Evolutionary conservation across 2,113 vertebrate genomes (phyloP).

Genomic region (Platysternon megacephalum): DNA sequence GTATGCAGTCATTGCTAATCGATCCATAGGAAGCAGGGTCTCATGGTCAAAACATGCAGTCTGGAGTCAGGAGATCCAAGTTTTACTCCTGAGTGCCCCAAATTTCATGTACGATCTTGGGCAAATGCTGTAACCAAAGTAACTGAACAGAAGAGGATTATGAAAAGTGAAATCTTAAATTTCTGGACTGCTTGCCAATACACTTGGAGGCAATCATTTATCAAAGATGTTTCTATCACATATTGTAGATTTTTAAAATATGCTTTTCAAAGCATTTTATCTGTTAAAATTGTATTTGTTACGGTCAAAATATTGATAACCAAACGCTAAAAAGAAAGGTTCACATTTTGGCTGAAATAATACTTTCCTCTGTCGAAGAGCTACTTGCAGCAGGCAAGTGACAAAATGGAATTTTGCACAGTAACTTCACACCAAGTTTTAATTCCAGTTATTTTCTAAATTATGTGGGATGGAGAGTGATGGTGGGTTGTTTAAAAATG

Average conservation of each 20-base stretch:
- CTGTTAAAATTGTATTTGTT: neutral
- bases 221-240: neutral
- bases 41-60: neutral
- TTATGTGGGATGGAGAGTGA: neutral
- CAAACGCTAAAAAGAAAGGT: constrained; percentile 1
- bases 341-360: neutral
- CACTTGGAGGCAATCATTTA: neutral
- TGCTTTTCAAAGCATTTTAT: neutral
- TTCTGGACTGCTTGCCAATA: neutral
- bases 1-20: accelerated
- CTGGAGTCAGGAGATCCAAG: constrained; percentile 7
- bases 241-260: neutral
- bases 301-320: neutral
- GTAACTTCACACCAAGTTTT: neutral
- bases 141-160: neutral
- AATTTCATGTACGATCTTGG: neutral
- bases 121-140: neutral
- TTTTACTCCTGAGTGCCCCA: neutral
- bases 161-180: neutral
- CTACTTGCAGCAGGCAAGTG: neutral
- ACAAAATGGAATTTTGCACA: neutral
- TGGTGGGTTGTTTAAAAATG: neutral
- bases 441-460: neutral
- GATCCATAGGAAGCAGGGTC: accelerated
- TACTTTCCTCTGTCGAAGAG: neutral